Evolutionary conservation across 2,888 invertebrate species (phyloP).

Genomic region (Zygaena filipendulae): DNA sequence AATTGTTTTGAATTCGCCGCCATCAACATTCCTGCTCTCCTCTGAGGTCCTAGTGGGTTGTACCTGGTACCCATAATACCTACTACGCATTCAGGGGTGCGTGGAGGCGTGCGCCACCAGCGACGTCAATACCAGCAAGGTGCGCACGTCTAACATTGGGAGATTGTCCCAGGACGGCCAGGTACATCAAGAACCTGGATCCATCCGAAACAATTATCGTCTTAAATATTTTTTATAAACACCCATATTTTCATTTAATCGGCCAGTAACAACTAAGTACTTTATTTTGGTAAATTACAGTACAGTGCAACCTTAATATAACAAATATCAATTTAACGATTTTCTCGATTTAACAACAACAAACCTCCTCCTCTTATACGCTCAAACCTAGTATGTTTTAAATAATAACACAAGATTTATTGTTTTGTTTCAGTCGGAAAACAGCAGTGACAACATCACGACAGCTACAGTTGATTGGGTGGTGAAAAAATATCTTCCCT

Average conservation of each 20-base stretch:
- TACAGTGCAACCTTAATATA: no score
- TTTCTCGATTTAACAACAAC: conserved; percentile 17
- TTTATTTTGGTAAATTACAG: conserved; percentile 14
- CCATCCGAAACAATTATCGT: no score
- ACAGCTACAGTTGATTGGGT: conserved; percentile 18
- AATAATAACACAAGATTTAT: conserved; percentile 17
- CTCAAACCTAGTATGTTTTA: conserved; percentile 16
- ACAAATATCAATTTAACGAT: conserved; percentile 15
- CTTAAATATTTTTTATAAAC: conserved; percentile 17
- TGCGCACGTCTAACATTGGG: no score
- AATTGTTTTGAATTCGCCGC: no score
- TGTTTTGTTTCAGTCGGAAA: conserved; percentile 18
- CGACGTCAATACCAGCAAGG: no score
- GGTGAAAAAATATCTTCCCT: conserved; percentile 19
- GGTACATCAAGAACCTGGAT: no score
- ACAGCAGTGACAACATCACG: conserved; percentile 19
- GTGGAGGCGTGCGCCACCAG: no score
- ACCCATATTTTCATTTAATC: conserved; percentile 17
- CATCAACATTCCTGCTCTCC: no score
- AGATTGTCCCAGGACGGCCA: no score
- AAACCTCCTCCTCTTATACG: conserved; percentile 16
- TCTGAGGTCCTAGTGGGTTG: no score
- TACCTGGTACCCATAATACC: no score
- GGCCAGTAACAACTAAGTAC: conserved; percentile 14
- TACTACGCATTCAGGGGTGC: no score